Evolutionary conservation across 1,140 invertebrate genomes (phyloP), one percentile per base, ranked within the genome.

Genomic region (Brachystomella parvula): DNA sequence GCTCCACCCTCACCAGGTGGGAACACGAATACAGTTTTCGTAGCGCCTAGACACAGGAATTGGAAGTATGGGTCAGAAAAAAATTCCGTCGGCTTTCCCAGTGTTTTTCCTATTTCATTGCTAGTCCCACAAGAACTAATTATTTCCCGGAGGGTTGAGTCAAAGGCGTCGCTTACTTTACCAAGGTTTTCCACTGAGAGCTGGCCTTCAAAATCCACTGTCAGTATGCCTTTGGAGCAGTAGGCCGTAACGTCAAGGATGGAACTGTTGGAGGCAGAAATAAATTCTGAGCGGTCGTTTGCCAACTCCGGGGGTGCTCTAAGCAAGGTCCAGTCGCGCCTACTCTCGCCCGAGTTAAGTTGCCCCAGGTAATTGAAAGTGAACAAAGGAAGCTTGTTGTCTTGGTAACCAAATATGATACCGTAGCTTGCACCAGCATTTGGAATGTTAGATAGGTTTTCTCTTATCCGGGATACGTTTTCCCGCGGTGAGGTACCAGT

Each of bases 1-100:
- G 61, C 61, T n/a, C 61, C 61, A 63, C 61, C 61, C 29, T 63
- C 61, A 15, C 61, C 61, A 6, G 61, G 61, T 30, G 61, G 61
- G 19, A 63, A 31, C 12, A 63, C 12, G 31, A 63, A 63, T 28
- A 63, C 12, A 15, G 61, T 63, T 6, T n/a, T n/a, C 12, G 17
- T 15, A 31, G 28, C n/a, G n/a, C 17, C 29, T n/a, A n/a, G n/a
- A n/a, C n/a, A n/a, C n/a, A n/a, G n/a, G n/a, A n/a, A 21, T 24
- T 61, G 28, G 6, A 28, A n/a, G 6, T 29, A 29, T 29, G 32
- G 32, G 28, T 61, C 59, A 12, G 6, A 9, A 21, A 15, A 47
- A 47, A 21, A 15, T 47, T 47, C 44, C 15, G 21, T 15, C 15
- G 44, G 44, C 44, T 15, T 47, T 21, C 44, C 15, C 15, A 15